These are phyloP conservation scores for Turritopsis dohrnii DNA, from an alignment of 30 jellyfish, hydroid and myxozoan species.

Conservation along the genomic window DNA sequence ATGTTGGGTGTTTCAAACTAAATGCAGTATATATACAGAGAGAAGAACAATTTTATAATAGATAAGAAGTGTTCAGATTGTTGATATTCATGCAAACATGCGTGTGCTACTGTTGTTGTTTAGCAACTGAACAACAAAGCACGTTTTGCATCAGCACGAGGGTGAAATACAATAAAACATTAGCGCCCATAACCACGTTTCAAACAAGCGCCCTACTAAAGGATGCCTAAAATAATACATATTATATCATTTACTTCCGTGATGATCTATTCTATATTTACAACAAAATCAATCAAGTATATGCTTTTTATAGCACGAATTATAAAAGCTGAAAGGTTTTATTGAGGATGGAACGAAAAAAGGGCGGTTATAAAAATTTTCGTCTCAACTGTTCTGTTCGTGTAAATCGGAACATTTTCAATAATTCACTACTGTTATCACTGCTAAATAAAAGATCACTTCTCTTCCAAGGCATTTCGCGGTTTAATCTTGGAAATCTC, in stretches of 20 bases:
- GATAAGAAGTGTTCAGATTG: too few species aligned
- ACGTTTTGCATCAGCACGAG: background rate
- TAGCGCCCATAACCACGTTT: background rate
- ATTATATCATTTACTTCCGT: too few species aligned
- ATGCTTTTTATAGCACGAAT: too few species aligned
- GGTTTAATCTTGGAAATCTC: background rate
- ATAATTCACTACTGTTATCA: too few species aligned
- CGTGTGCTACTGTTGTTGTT: background rate
- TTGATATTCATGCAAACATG: too few species aligned
- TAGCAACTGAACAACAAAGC: background rate
- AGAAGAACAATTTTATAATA: too few species aligned
- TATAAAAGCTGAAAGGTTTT: background rate
- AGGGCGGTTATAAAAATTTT: background rate
- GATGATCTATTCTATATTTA: too few species aligned
- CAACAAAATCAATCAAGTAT: too few species aligned
- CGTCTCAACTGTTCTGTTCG: background rate
- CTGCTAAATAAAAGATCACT: background rate
- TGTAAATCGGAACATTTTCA: background rate
- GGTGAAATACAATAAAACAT: background rate
- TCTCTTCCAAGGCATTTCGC: background rate
- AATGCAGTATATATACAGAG: too few species aligned
- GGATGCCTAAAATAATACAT: too few species aligned
- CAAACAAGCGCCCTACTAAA: background rate
- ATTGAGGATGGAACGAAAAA: background rate
- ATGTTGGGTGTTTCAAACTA: too few species aligned